These are phyloP conservation scores for Tetrao urogallus DNA, from an alignment of 2,113 vertebrate genomes.

Conservation along the genomic window DNA sequence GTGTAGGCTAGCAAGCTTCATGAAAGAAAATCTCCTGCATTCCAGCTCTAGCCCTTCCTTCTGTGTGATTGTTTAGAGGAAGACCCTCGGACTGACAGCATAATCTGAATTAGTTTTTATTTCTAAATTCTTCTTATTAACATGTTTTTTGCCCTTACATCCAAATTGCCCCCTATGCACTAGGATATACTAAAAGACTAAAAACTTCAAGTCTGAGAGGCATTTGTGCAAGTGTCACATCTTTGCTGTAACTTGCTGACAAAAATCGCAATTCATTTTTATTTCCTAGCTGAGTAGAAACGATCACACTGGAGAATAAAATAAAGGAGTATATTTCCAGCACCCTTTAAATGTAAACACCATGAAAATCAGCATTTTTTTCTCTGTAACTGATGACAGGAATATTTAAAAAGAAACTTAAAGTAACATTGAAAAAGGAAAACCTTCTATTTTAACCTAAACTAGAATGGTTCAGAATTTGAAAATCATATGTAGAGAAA, in stretches of 20 bases:
- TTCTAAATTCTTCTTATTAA: neutral
- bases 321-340: neutral
- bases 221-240: neutral
- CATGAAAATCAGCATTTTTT: neutral
- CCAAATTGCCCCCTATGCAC: neutral
- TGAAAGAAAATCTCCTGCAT: neutral
- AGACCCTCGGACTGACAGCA: neutral
- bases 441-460: neutral
- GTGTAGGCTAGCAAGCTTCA: neutral
- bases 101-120: neutral
- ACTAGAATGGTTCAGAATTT: neutral
- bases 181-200: neutral
- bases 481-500: neutral
- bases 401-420: neutral
- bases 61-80: neutral
- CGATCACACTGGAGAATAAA: rapidly evolving
- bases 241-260: neutral
- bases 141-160: neutral
- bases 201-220: neutral
- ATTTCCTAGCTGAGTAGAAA: neutral
- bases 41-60: neutral
- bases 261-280: neutral
- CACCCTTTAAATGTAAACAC: neutral
- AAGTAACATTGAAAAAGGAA: neutral
- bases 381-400: neutral